phyloP scores from a whole-genome alignment of 2,888 invertebrate species.

The Gandaritis pyraliata region DNA sequence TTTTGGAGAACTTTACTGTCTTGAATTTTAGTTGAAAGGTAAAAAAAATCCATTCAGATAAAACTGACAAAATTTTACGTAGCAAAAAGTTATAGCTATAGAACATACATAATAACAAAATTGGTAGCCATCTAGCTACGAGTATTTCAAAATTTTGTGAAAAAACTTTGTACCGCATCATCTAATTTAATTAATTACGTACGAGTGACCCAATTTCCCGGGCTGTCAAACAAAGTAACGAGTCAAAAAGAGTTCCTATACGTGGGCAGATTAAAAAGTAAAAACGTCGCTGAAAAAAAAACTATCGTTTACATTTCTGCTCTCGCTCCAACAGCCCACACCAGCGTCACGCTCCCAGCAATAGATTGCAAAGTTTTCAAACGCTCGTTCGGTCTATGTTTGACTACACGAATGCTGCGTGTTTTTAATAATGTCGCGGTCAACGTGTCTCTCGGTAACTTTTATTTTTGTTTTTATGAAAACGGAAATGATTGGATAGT shows the following conservation, averaged over 20 bases:
- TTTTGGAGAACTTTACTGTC: no score
- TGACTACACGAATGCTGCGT: background rate
- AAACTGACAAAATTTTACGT: background rate
- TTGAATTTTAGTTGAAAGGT: no score
- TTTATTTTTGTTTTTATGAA: constrained; percentile 57
- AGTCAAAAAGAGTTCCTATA: constrained; percentile 55
- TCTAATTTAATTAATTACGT: constrained; percentile 70
- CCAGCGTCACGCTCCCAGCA: constrained; percentile 25
- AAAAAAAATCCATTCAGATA: background rate
- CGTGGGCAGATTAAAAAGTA: constrained; percentile 49
- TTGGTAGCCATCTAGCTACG: background rate
- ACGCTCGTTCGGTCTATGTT: constrained; percentile 9
- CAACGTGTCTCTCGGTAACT: constrained; percentile 22
- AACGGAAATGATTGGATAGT: constrained; percentile 66
- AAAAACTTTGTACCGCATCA: constrained; percentile 39
- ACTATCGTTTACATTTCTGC: constrained; percentile 26
- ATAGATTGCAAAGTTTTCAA: constrained; percentile 13
- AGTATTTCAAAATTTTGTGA: constrained; percentile 28
- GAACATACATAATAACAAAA: no score
- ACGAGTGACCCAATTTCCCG: constrained; percentile 71
- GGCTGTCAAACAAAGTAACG: constrained; percentile 66
- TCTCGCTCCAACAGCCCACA: constrained; percentile 31
- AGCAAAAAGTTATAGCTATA: background rate
- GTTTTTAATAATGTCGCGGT: constrained; percentile 12
- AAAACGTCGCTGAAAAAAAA: constrained; percentile 10